phyloP scores from a whole-genome alignment of 2,888 invertebrate species.

The Phaonia tiefii region DNA sequence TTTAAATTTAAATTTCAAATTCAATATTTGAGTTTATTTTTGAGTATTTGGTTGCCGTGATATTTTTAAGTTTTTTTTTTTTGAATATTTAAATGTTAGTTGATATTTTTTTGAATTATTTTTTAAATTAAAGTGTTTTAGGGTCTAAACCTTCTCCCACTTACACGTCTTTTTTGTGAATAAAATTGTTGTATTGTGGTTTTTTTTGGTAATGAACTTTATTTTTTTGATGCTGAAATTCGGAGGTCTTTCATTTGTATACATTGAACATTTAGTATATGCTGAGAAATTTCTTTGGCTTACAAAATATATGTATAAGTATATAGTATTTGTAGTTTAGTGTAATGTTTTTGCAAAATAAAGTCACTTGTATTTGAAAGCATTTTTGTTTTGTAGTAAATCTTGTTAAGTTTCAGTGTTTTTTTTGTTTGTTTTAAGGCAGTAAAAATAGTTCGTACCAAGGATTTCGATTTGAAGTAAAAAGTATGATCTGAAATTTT shows the following conservation, averaged over 20 bases:
- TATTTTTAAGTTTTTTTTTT: no score
- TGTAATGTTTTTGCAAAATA: constrained; percentile 12
- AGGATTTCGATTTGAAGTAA: no score
- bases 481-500: no score
- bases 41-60: no score
- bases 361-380: constrained; percentile 12
- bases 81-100: no score
- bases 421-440: constrained; percentile 10
- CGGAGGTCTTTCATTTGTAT: constrained; percentile 27
- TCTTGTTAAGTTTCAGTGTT: neutral
- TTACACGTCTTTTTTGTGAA: no score
- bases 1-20: no score
- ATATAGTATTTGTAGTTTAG: neutral
- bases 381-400: neutral
- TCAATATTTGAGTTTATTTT: no score
- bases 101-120: no score
- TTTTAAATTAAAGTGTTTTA: no score
- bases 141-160: no score
- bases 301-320: constrained; percentile 11
- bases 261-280: constrained; percentile 32
- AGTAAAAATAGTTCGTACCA: neutral
- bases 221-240: constrained; percentile 5
- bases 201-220: constrained; percentile 23
- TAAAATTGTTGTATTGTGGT: neutral
- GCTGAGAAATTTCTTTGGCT: neutral